Evolutionary conservation across 2,797 vertebrate genomes (phyloP).

Genomic region (Loriculus beryllinus): DNA sequence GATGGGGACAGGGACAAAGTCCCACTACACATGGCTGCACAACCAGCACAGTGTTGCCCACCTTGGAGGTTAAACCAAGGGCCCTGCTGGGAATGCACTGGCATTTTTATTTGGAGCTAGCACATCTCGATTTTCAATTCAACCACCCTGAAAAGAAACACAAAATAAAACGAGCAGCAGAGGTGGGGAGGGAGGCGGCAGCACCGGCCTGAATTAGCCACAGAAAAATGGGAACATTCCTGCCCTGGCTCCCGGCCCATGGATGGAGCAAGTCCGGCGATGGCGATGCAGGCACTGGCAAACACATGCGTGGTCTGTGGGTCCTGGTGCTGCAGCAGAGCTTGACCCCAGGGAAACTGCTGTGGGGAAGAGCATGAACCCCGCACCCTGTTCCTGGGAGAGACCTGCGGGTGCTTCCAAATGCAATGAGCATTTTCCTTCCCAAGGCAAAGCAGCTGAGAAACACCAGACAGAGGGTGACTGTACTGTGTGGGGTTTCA

Average conservation of each 20-base stretch:
- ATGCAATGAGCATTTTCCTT: accelerated
- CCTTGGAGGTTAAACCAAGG: not conserved
- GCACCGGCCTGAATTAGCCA: not conserved
- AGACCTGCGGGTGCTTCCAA: accelerated
- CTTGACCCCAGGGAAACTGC: accelerated
- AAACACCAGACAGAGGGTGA: accelerated
- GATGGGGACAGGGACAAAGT: accelerated
- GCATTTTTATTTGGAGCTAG: not conserved
- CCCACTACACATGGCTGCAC: accelerated
- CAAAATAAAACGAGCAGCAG: not conserved
- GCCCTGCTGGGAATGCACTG: not conserved
- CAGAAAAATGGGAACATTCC: not conserved
- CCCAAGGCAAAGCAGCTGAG: not conserved
- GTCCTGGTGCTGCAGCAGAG: accelerated
- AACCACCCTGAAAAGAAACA: not conserved
- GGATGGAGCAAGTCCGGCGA: not conserved
- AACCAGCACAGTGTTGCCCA: accelerated
- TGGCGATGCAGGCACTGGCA: not conserved
- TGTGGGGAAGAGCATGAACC: accelerated
- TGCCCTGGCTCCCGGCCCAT: not conserved
- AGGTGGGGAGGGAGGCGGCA: not conserved
- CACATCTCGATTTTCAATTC: not conserved
- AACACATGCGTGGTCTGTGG: accelerated
- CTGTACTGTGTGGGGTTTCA: accelerated
- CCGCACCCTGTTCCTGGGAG: accelerated